A percentile compares a stretch with the other conserved stretches of the same genome.
Evolutionary conservation across 2,797 vertebrate species (phyloP).

Genomic region (Gymnopithys bicolor): DNA sequence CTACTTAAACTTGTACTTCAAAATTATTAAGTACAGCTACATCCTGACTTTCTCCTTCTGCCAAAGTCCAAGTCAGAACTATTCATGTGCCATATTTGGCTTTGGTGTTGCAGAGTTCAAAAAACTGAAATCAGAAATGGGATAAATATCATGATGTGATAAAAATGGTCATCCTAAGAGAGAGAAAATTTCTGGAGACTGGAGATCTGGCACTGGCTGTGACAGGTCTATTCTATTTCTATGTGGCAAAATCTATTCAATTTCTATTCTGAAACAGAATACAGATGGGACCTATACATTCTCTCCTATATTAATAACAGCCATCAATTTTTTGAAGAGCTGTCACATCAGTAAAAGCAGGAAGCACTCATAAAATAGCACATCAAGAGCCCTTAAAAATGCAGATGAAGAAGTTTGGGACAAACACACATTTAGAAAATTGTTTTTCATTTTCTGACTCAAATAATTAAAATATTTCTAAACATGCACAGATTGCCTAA

Average conservation of each 20-base stretch:
- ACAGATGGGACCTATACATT: background rate
- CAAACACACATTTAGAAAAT: background rate
- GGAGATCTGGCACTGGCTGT: background rate
- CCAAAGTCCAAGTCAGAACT: background rate
- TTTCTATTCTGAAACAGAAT: background rate
- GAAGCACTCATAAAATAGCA: background rate
- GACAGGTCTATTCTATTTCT: background rate
- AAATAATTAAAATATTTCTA: background rate
- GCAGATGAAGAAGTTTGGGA: background rate
- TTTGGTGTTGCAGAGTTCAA: background rate
- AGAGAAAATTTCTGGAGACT: background rate
- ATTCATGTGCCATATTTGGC: background rate
- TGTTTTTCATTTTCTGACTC: constrained; percentile 6
- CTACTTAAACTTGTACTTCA: background rate
- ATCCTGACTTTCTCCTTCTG: background rate
- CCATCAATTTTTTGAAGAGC: background rate
- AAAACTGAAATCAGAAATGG: background rate
- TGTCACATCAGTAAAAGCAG: background rate
- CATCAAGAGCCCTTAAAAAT: constrained; percentile 3
- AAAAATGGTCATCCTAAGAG: background rate
- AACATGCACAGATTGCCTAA: background rate
- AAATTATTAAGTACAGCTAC: background rate
- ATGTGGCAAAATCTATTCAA: background rate
- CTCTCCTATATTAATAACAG: background rate
- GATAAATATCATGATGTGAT: background rate